Evolutionary conservation across 35 echinoderm and acorn worm genomes (phyloP).

Genomic region (Stichopus chloronotus): DNA sequence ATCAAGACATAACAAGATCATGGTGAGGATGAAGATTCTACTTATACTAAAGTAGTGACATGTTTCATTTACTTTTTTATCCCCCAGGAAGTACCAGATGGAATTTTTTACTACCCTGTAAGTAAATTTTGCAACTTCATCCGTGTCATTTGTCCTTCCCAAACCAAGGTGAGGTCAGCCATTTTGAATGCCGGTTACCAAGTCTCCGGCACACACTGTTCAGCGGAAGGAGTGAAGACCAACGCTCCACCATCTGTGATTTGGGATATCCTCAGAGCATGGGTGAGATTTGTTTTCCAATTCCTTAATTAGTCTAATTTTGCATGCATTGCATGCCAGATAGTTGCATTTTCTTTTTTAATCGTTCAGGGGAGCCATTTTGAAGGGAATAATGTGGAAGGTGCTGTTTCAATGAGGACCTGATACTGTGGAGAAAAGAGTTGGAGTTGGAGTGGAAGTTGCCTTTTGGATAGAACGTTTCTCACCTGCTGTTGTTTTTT

Average conservation of each 20-base stretch:
- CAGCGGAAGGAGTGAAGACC: constrained; percentile 92
- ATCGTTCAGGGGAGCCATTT: no score
- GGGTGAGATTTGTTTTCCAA: constrained; percentile 68
- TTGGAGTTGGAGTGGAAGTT: no score
- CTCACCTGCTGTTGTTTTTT: no score
- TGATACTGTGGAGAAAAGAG: no score
- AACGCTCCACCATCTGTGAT: constrained; percentile 82
- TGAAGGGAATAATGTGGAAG: no score
- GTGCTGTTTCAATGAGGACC: no score
- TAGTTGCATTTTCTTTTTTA: no score
- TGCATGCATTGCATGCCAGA: no score
- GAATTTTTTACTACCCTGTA: constrained; percentile 83
- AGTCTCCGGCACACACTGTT: constrained; percentile 88
- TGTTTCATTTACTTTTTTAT: background rate
- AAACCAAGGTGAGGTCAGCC: constrained; percentile 82
- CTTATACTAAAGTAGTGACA: background rate
- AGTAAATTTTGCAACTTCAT: constrained; percentile 84
- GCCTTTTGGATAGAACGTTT: no score
- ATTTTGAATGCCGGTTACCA: constrained; percentile 92
- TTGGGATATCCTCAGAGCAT: constrained; percentile 94
- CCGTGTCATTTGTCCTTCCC: constrained; percentile 69
- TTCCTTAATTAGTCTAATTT: background rate
- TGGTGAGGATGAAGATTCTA: no score
- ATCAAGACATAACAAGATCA: no score
- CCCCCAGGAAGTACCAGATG: constrained; percentile 81